Conservation (phyloP, 1,140 invertebrate genomes). For the Chlorops oryzae region DNA sequence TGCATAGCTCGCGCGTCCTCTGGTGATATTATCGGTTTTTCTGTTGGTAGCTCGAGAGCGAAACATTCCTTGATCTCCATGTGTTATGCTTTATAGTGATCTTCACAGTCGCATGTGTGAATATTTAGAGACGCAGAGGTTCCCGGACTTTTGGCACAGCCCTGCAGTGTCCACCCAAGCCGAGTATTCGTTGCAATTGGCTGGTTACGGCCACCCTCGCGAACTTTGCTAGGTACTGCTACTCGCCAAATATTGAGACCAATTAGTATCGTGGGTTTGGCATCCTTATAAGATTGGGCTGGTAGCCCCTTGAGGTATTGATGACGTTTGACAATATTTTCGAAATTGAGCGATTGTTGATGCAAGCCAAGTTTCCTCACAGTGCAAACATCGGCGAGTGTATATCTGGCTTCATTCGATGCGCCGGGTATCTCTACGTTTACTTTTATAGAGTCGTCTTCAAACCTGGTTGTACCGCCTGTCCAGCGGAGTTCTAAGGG, state of each 20-base stretch:
- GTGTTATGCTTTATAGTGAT: no score
- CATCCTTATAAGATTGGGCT: neutral
- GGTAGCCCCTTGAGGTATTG: neutral
- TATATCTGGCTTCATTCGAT: neutral
- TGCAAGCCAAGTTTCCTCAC: no score
- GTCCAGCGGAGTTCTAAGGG: conserved; percentile 3
- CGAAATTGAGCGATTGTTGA: no score
- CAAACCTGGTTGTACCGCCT: neutral
- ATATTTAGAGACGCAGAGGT: no score
- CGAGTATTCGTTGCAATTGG: conserved; percentile 5
- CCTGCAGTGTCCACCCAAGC: conserved; percentile 4
- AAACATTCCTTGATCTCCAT: no score
- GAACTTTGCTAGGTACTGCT: conserved; percentile 4
- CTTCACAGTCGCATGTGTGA: no score
- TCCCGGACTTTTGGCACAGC: no score
- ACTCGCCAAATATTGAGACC: conserved; percentile 2
- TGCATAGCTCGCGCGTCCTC: no score
- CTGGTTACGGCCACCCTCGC: conserved; percentile 1
- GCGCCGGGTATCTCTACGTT: neutral
- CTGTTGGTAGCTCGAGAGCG: no score
- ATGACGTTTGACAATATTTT: no score
- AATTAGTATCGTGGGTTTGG: conserved; percentile 1
- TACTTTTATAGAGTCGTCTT: neutral
- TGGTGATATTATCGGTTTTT: no score
- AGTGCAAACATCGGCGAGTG: neutral